Conservation (phyloP, 2,888 invertebrate genomes). For the Urechis unicinctus region DNA sequence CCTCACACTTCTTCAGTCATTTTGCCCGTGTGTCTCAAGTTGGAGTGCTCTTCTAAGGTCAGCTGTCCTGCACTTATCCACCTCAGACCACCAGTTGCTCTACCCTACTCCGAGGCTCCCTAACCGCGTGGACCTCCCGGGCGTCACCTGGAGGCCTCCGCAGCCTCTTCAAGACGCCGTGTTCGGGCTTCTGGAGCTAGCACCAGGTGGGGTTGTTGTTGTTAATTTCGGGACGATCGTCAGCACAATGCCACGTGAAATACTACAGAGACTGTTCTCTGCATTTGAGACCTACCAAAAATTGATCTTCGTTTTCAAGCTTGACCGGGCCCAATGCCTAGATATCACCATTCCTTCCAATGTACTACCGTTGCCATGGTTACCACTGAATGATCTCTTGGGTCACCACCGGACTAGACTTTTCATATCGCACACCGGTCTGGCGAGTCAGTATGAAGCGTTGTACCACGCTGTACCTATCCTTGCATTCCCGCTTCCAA, state of each 20-base stretch:
- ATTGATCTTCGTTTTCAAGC: background rate
- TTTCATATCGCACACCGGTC: constrained; percentile 12
- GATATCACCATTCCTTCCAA: constrained; percentile 2
- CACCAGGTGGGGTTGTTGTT: background rate
- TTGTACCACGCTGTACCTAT: constrained; percentile 11
- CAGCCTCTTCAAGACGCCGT: background rate
- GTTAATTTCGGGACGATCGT: background rate
- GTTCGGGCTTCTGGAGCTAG: background rate
- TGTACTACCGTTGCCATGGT: constrained; percentile 6
- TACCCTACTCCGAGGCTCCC: background rate
- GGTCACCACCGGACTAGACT: constrained; percentile 9
- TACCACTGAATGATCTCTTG: constrained; percentile 11
- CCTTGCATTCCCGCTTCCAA: constrained; percentile 8
- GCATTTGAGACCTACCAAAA: background rate
- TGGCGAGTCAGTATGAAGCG: constrained; percentile 7
- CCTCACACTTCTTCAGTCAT: background rate
- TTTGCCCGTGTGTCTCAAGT: background rate
- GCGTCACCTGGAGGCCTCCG: background rate
- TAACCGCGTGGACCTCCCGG: background rate
- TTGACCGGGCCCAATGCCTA: background rate
- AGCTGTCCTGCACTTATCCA: background rate
- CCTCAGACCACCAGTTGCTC: background rate
- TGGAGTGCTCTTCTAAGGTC: background rate
- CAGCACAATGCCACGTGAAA: background rate
- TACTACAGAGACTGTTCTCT: background rate